Conservation (phyloP, 2,888 invertebrate genomes). For the Scrobipalpa costella region DNA sequence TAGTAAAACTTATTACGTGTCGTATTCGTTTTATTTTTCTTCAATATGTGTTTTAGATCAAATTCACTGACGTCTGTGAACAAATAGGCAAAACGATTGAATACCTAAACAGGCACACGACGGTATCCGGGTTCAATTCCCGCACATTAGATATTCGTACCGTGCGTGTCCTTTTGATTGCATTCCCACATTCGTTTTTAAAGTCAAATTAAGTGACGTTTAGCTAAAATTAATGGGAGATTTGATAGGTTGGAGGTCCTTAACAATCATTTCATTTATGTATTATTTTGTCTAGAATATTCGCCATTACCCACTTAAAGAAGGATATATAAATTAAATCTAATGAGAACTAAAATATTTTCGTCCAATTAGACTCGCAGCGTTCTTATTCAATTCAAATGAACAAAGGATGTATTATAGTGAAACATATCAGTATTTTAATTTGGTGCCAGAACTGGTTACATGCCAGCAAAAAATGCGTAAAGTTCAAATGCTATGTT, state of each 20-base stretch:
- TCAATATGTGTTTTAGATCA: constrained; percentile 6
- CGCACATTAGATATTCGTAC: constrained; percentile 8
- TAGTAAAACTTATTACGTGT: not conserved
- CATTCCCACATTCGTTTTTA: not conserved
- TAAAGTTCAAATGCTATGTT: constrained; percentile 64
- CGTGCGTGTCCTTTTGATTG: not conserved
- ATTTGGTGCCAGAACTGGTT: constrained; percentile 53
- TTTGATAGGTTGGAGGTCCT: not conserved
- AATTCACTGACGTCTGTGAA: not conserved
- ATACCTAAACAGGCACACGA: not conserved
- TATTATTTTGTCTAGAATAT: not conserved
- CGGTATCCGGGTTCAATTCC: not conserved
- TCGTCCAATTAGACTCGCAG: constrained; percentile 11
- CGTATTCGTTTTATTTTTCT: not conserved
- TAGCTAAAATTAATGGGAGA: not conserved
- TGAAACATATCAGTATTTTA: constrained; percentile 43
- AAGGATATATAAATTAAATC: constrained; percentile 16
- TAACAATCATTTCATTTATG: too few species aligned
- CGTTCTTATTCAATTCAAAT: constrained; percentile 22
- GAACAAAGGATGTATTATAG: constrained; percentile 23
- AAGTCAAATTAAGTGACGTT: not conserved
- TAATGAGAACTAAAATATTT: constrained; percentile 18
- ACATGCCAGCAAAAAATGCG: constrained; percentile 51
- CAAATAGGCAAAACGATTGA: constrained; percentile 1
- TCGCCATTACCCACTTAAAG: not conserved